A percentile compares a stretch with the other conserved stretches of the same genome.
These are phyloP conservation scores for Pseudorasbora parva DNA, from an alignment of 2,113 vertebrate genomes.

Conservation along the genomic window DNA sequence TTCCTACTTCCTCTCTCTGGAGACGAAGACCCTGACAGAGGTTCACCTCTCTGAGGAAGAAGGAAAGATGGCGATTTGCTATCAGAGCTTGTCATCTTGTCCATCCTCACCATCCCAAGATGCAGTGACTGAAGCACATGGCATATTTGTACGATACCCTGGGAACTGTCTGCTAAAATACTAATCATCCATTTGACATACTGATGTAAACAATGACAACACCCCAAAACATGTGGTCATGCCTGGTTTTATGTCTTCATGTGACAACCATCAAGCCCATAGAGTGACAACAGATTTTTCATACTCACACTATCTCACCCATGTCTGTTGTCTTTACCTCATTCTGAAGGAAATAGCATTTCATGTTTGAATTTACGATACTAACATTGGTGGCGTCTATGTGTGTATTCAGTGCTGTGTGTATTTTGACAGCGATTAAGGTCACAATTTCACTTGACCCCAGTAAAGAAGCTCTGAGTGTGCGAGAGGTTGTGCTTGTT, in stretches of 20 bases:
- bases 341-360: slow-evolving; percentile 21
- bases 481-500: slow-evolving; percentile 27
- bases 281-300: background rate
- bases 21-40: slow-evolving; percentile 38
- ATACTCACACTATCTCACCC: background rate
- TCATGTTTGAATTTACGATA: slow-evolving; percentile 38
- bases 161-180: background rate
- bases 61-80: slow-evolving; percentile 45
- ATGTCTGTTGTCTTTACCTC: background rate
- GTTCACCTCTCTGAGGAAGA: slow-evolving; percentile 8
- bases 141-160: slow-evolving; percentile 8
- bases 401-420: slow-evolving; percentile 40
- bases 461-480: slow-evolving; percentile 39
- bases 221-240: background rate
- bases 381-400: background rate
- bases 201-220: background rate
- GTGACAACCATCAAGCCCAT: background rate
- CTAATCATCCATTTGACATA: background rate
- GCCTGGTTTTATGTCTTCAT: background rate
- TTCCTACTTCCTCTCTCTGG: slow-evolving; percentile 39
- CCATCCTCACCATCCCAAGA: slow-evolving; percentile 34
- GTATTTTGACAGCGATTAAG: slow-evolving; percentile 51
- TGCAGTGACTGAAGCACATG: slow-evolving; percentile 22
- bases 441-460: slow-evolving; percentile 45
- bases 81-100: slow-evolving; percentile 62